Conservation (phyloP, 2,888 invertebrate species). For the Tanypteryx hageni region DNA sequence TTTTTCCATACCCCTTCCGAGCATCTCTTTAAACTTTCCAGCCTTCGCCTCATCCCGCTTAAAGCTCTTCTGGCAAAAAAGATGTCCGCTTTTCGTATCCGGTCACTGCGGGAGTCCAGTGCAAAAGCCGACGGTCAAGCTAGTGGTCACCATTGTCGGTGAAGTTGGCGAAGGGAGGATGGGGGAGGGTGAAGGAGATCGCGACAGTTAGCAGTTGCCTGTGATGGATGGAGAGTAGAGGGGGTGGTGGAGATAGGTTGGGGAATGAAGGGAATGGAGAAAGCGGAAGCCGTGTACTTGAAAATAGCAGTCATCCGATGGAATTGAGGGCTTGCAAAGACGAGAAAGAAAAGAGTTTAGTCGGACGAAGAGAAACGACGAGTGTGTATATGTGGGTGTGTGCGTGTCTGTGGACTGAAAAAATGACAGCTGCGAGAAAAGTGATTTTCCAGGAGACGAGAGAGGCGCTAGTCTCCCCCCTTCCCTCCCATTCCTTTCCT, state of each 20-base stretch:
- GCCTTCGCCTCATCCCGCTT: neutral
- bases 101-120: constrained; percentile 28
- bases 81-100: constrained; percentile 29
- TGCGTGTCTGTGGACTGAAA: neutral
- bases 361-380: neutral
- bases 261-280: neutral
- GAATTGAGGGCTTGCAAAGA: constrained; percentile 20
- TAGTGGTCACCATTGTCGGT: constrained; percentile 26
- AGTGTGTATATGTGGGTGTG: neutral
- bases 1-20: neutral
- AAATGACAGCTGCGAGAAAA: constrained; percentile 38
- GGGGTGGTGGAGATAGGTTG: neutral
- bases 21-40: neutral
- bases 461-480: neutral
- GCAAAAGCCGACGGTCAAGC: constrained; percentile 24
- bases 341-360: constrained; percentile 16
- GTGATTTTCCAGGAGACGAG: constrained; percentile 4
- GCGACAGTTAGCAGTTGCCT: constrained; percentile 34
- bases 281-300: neutral
- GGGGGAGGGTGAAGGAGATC: neutral
- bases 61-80: constrained; percentile 12
- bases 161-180: neutral
- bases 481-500: neutral
- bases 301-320: constrained; percentile 25
- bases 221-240: neutral